Evolutionary conservation across 2,113 vertebrate genomes (phyloP).

Genomic region (Hippocampus guttulatus): DNA sequence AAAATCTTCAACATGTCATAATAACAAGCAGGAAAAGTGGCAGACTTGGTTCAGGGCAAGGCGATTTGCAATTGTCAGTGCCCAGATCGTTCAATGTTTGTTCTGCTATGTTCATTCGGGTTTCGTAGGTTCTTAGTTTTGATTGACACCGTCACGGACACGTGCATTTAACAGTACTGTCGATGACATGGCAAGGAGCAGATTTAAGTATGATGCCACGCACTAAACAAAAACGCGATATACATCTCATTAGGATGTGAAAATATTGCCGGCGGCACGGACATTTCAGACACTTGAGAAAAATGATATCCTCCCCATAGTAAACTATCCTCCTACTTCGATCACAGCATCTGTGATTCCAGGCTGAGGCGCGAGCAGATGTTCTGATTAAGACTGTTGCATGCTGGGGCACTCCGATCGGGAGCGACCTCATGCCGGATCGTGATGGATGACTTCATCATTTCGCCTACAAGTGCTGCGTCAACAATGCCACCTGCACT

Average conservation of each 20-base stretch:
- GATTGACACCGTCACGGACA: background rate
- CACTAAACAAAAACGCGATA: background rate
- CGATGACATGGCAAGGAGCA: too few relatives aligned
- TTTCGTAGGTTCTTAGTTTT: background rate
- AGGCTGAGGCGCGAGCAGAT: conserved; percentile 2
- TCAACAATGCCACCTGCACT: conserved; percentile 42
- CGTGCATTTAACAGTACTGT: too few relatives aligned
- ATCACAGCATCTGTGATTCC: conserved; percentile 9
- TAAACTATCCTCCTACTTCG: conserved; percentile 18
- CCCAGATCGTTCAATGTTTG: too few relatives aligned
- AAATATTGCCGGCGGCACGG: conserved; percentile 22
- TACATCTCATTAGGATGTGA: background rate
- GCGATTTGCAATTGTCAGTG: too few relatives aligned
- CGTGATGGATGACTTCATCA: conserved; percentile 27
- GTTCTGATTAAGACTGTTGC: conserved; percentile 1
- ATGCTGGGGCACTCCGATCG: conserved; percentile 13
- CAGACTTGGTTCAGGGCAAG: too few relatives aligned
- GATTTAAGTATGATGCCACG: too few relatives aligned
- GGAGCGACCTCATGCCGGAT: conserved; percentile 13
- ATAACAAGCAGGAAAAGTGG: too few relatives aligned
- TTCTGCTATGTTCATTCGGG: too few relatives aligned
- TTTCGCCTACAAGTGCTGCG: conserved; percentile 31
- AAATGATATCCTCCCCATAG: conserved; percentile 52
- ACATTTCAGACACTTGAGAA: conserved; percentile 60
- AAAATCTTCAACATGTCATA: too few relatives aligned